Evolutionary conservation across 2,797 vertebrate species (phyloP).

Genomic region (Hephaestus fuliginosus): DNA sequence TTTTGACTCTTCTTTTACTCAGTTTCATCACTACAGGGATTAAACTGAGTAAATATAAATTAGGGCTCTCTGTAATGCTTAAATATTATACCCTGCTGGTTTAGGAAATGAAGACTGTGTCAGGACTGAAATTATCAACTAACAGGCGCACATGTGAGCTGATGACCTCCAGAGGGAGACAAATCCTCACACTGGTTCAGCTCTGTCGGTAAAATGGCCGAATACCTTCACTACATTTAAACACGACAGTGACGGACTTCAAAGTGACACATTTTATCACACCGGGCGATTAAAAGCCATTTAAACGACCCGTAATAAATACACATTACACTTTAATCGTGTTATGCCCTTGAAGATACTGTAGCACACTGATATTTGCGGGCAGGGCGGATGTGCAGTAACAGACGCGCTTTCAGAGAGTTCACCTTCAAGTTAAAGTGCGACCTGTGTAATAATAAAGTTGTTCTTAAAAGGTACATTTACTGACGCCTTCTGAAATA

Average conservation of each 20-base stretch:
- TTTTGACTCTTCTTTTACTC: background rate
- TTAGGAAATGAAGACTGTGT: background rate
- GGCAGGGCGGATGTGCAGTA: background rate
- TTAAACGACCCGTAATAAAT: background rate
- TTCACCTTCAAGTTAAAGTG: background rate
- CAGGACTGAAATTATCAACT: background rate
- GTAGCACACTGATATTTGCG: background rate
- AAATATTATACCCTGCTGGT: background rate
- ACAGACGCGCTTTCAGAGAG: background rate
- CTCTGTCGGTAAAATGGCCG: constrained; percentile 42
- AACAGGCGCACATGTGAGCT: background rate
- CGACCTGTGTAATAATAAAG: background rate
- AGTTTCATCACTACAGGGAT: background rate
- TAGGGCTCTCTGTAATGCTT: background rate
- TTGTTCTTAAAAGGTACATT: background rate
- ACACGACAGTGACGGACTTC: background rate
- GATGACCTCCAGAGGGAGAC: constrained; percentile 47
- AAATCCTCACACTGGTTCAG: background rate
- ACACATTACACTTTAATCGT: background rate
- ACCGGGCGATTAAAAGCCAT: accelerated
- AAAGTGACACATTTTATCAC: background rate
- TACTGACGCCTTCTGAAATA: background rate
- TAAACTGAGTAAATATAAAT: background rate
- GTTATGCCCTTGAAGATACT: background rate
- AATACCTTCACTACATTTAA: background rate